These are phyloP conservation scores for Nemotelus nigrinus DNA, from an alignment of 2,888 invertebrate species.

Conservation along the genomic window DNA sequence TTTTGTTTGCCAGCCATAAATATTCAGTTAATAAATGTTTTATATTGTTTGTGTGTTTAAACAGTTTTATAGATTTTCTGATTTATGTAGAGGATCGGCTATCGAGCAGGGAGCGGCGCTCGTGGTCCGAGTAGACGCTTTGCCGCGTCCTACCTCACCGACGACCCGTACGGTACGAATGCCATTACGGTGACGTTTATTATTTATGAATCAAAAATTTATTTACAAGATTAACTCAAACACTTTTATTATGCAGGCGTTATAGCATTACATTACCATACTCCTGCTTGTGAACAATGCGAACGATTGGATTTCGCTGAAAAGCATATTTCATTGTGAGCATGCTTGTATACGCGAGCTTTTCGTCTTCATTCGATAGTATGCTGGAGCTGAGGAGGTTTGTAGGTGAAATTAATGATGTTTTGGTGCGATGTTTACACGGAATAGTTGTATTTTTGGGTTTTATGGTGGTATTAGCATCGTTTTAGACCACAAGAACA, in stretches of 20 bases:
- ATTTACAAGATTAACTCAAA: conserved; percentile 25
- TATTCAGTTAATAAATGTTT: conserved; percentile 44
- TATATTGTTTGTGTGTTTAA: conserved; percentile 45
- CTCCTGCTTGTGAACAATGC: no score
- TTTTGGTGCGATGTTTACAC: no score
- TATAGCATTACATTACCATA: background rate
- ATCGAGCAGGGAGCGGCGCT: background rate
- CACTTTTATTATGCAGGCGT: conserved; percentile 27
- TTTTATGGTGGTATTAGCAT: no score
- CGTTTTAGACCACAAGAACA: no score
- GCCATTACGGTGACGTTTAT: conserved; percentile 18
- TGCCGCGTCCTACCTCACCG: background rate
- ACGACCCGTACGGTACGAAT: background rate
- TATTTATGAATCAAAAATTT: conserved; percentile 36
- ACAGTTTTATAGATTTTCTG: conserved; percentile 43
- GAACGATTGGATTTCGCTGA: no score
- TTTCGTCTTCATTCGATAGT: no score
- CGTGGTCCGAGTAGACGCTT: background rate
- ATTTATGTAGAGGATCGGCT: conserved; percentile 24
- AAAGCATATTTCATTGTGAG: no score
- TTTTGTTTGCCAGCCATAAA: conserved; percentile 39
- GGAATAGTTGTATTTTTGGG: no score
- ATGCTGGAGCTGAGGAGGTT: no score
- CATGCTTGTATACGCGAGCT: no score
- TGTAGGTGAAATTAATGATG: no score